Conservation (phyloP, 2,888 invertebrate genomes). For the Nipponacmea schrenckii region DNA sequence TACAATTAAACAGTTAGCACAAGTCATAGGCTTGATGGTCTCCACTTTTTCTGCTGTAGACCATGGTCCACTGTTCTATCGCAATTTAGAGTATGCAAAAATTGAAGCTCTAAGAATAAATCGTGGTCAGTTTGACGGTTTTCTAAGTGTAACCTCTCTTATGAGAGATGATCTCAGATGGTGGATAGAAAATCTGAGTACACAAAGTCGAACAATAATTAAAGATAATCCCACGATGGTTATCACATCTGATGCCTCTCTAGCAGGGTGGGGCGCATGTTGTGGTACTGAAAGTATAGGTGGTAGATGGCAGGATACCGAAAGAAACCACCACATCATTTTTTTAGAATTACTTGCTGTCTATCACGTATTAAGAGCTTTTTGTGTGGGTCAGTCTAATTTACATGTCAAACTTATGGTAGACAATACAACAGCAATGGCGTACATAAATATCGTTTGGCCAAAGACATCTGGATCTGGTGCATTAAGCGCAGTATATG, state of each 20-base stretch:
- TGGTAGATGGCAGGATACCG: background rate
- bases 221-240: background rate
- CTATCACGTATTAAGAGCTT: background rate
- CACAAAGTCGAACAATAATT: background rate
- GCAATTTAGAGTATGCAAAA: conserved; percentile 8
- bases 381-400: background rate
- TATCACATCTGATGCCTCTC: background rate
- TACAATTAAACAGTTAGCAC: background rate
- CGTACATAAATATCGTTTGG: background rate
- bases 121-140: conserved; percentile 1
- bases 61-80: background rate
- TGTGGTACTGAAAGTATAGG: background rate
- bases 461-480: background rate
- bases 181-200: conserved; percentile 9
- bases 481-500: background rate
- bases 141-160: background rate
- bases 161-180: conserved; percentile 3
- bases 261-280: background rate
- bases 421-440: background rate
- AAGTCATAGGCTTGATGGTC: conserved; percentile 4
- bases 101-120: background rate
- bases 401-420: background rate
- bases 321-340: background rate
- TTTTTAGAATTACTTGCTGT: background rate
- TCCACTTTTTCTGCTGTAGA: conserved; percentile 3